These are phyloP conservation scores for Drosophila nr. fundita DNA, from an alignment of 2,888 invertebrate species.

Conservation along the genomic window DNA sequence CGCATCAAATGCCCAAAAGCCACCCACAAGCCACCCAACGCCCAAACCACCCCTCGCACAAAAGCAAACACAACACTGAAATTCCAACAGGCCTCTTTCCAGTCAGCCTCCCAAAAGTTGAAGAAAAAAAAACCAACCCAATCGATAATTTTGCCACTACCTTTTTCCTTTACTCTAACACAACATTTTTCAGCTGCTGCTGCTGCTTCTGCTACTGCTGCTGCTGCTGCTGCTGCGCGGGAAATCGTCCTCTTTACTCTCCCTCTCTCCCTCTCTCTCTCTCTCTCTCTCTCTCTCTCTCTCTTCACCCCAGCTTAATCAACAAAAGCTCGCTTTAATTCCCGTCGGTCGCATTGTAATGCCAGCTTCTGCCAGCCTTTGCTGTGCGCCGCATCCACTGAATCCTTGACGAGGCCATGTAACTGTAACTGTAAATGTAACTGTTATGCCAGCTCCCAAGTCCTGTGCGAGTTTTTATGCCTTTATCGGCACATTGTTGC, in stretches of 20 bases:
- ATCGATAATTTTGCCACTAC: slow-evolving; percentile 68
- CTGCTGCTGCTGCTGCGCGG: not conserved
- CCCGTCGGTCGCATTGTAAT: slow-evolving; percentile 5
- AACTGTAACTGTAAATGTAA: slow-evolving; percentile 45
- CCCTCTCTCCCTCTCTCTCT: not conserved
- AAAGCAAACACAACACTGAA: slow-evolving; percentile 49
- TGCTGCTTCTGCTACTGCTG: slow-evolving; percentile 26
- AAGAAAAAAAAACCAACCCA: slow-evolving; percentile 45
- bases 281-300: no score
- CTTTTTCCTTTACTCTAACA: slow-evolving; percentile 50
- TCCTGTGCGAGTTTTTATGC: slow-evolving; percentile 11
- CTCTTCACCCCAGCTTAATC: not conserved
- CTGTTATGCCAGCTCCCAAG: slow-evolving; percentile 14
- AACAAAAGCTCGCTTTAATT: slow-evolving; percentile 12
- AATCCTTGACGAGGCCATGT: slow-evolving; percentile 61
- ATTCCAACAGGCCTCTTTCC: slow-evolving; percentile 64
- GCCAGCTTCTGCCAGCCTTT: slow-evolving; percentile 30
- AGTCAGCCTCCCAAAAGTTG: slow-evolving; percentile 24
- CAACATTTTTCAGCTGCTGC: slow-evolving; percentile 57
- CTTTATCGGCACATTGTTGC: slow-evolving; percentile 26
- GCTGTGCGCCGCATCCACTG: slow-evolving; percentile 60
- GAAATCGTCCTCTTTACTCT: not conserved
- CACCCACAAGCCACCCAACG: not conserved
- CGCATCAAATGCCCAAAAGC: slow-evolving; percentile 6
- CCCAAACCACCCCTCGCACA: slow-evolving; percentile 10